phyloP scores from a whole-genome alignment of 2,797 vertebrate genomes.

The Martes flavigula region DNA sequence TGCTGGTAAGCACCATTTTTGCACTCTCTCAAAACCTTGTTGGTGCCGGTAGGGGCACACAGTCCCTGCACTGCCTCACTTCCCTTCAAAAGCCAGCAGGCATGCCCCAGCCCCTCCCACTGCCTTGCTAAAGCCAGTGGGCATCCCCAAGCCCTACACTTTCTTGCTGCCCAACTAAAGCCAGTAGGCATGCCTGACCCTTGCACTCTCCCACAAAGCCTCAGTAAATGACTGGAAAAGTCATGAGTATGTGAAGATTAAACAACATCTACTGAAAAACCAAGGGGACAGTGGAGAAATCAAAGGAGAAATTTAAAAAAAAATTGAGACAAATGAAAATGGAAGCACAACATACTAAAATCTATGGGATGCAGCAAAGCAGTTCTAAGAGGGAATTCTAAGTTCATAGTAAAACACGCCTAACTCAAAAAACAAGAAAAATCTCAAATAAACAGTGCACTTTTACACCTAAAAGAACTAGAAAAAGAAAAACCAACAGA shows the following conservation, averaged over 20 bases:
- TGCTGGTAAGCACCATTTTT: background rate
- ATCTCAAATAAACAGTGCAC: background rate
- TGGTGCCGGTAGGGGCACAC: background rate
- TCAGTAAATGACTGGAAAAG: background rate
- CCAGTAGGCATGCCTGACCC: background rate
- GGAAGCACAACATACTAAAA: background rate
- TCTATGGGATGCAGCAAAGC: background rate
- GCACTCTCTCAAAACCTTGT: background rate
- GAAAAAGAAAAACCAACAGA: background rate
- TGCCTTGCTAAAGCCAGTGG: background rate
- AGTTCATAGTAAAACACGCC: background rate
- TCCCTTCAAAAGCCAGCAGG: background rate
- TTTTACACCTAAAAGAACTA: background rate
- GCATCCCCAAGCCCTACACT: background rate
- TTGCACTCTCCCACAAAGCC: background rate
- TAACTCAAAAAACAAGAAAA: background rate
- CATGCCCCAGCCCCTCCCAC: background rate
- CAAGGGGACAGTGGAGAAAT: background rate
- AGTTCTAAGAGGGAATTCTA: background rate
- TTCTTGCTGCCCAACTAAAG: background rate
- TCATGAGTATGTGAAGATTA: background rate
- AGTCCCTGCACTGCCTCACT: background rate
- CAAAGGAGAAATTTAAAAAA: background rate
- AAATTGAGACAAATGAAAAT: background rate
- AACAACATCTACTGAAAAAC: background rate